These are phyloP conservation scores for Trichonephila clavipes DNA, from an alignment of 1,140 invertebrate species.

Conservation along the genomic window DNA sequence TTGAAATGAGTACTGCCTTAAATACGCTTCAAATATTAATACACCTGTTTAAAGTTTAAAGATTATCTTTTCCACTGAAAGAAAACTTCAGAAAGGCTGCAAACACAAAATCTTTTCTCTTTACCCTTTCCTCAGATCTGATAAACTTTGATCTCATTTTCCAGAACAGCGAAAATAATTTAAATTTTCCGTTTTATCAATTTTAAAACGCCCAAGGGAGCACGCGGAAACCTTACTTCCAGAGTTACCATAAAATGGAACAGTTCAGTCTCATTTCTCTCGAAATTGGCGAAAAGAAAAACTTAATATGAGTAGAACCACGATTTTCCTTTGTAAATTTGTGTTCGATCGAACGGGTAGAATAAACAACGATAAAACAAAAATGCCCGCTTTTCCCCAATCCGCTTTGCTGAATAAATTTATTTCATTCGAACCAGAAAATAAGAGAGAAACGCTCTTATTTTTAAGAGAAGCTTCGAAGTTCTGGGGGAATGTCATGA, in stretches of 20 bases:
- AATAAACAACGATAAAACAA: constrained; percentile 1
- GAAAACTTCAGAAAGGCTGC: not conserved
- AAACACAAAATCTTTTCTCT: not conserved
- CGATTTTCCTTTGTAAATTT: not conserved
- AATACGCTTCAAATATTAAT: not conserved
- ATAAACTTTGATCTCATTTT: not conserved
- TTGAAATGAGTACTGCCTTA: not conserved
- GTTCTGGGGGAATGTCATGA: not conserved
- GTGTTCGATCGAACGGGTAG: not conserved
- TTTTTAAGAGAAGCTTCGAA: constrained; percentile 16
- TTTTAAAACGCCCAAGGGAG: not conserved
- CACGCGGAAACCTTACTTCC: not conserved
- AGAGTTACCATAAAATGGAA: not conserved
- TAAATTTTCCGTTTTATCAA: not conserved
- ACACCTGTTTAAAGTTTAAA: not conserved
- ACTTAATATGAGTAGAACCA: not conserved
- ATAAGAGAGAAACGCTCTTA: not conserved
- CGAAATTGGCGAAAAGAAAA: not conserved
- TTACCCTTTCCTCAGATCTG: not conserved
- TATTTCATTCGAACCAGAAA: not conserved
- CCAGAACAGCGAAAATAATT: not conserved
- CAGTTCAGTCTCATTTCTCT: not conserved
- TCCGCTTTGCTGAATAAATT: not conserved
- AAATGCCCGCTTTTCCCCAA: not conserved
- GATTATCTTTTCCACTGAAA: not conserved